phyloP scores from a whole-genome alignment of 2,888 invertebrate genomes.

The Diadegma fenestrale region DNA sequence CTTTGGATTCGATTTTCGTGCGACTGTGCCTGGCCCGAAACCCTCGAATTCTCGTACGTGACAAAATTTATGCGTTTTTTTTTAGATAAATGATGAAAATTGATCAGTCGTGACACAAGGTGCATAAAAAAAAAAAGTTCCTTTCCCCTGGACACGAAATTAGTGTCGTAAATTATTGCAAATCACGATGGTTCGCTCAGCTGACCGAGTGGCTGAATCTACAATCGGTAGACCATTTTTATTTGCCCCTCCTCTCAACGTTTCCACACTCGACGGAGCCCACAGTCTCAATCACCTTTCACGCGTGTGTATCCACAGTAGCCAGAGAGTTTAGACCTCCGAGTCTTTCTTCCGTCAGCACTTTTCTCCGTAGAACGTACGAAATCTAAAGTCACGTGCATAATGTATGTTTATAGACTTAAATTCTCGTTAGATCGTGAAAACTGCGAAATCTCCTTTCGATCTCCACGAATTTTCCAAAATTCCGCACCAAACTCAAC shows the following conservation, averaged over 20 bases:
- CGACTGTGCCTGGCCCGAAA: neutral
- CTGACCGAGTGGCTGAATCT: constrained; percentile 38
- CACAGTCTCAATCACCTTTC: constrained; percentile 51
- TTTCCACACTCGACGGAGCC: neutral
- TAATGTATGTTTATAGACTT: neutral
- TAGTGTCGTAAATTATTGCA: constrained; percentile 4
- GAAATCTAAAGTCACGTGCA: constrained; percentile 30
- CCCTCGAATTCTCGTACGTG: too few species aligned
- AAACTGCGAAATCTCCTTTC: constrained; percentile 4
- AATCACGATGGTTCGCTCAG: constrained; percentile 17
- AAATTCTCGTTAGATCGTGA: constrained; percentile 27
- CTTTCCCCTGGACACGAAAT: neutral
- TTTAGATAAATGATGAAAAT: neutral
- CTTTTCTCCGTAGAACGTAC: constrained; percentile 32
- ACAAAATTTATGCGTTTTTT: neutral
- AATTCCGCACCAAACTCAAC: neutral
- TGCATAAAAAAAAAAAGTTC: neutral
- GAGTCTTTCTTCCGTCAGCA: constrained; percentile 54
- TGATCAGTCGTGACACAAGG: neutral
- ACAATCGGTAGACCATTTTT: constrained; percentile 32
- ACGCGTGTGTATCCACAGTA: constrained; percentile 31
- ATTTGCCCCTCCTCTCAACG: constrained; percentile 11
- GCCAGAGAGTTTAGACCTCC: constrained; percentile 14
- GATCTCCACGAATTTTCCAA: neutral
- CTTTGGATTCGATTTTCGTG: neutral